Evolutionary conservation across 1,140 invertebrate species (phyloP), one percentile per base, ranked within the genome.

Genomic region (Elysia chlorotica): DNA sequence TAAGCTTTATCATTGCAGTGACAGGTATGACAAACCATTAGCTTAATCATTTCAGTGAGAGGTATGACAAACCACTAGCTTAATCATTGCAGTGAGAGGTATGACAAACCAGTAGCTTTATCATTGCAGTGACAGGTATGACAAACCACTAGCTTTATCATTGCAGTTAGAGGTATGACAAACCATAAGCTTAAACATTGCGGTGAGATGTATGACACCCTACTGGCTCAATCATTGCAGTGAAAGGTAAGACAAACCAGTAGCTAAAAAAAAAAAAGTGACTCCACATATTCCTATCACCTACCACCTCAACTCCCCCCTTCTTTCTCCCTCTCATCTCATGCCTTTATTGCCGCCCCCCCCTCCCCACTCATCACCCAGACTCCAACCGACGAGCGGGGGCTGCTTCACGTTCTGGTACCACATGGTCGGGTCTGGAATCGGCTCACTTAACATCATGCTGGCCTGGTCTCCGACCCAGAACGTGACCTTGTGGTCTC

Each of bases 391-490:
- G 57, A 65, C 70, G n/a, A 70, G 74, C 36, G 30, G 67, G 2
- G 68, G 70, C 19, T 83, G 83, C 65, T 54, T 83, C 25, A 69
- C 74, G 3, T 84, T 85, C 78, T 84, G 81, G 82, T 84, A 81
- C 70, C 78, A 82, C 77, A 85, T 85, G 82, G 80, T 80, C 54
- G 83, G 83, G 23, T 41, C n/a, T 10, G 69, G 72, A 36, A 77
- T 83, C 36, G 79, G 79, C 57, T 76, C 67, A 1, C 77, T 85
- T 61, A 77, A 85, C 82, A 80, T 88, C 81, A 78, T 84, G 78
- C 21, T 79, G 5, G 63, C 38, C 23, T 25, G 59, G 3, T 63
- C 73, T n/a, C 48, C 66, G 2, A 31, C 38, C 6, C 35, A 53
- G 5, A 71, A 68, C 17, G 48, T 53, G 4, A 48, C 62, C 5